Conservation (phyloP, 1,140 invertebrate species). For the Idris sp. region DNA sequence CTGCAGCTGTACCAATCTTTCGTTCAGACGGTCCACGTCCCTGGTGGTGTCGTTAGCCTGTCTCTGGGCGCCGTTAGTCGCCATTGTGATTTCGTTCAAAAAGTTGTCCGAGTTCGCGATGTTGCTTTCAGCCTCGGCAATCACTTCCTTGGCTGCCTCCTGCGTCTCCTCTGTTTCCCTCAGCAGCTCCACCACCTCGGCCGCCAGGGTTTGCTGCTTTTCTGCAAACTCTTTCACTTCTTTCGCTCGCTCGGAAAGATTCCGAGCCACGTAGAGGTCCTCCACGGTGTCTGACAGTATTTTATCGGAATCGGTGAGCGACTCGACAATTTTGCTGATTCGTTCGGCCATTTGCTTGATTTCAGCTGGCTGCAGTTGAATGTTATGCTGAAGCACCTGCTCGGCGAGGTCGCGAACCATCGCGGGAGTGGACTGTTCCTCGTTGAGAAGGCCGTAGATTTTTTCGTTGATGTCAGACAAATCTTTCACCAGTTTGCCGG, state of each 20-base stretch:
- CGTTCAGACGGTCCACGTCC: slow-evolving; percentile 83
- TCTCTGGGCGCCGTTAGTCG: slow-evolving; percentile 85
- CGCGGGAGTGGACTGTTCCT: slow-evolving; percentile 86
- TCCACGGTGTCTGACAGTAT: slow-evolving; percentile 91
- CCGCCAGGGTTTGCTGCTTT: slow-evolving; percentile 65
- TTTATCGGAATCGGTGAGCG: slow-evolving; percentile 91
- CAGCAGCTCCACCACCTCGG: slow-evolving; percentile 79
- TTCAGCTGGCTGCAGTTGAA: slow-evolving; percentile 88
- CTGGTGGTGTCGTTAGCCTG: slow-evolving; percentile 85
- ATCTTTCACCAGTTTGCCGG: slow-evolving; percentile 78
- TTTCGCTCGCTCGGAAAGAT: slow-evolving; percentile 87
- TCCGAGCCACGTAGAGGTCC: slow-evolving; percentile 86
- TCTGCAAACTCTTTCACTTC: slow-evolving; percentile 82
- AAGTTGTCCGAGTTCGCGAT: slow-evolving; percentile 87
- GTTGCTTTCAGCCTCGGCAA: slow-evolving; percentile 87
- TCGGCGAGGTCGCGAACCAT: slow-evolving; percentile 89
- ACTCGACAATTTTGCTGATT: slow-evolving; percentile 91
- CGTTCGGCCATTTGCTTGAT: slow-evolving; percentile 89
- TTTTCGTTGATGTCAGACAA: slow-evolving; percentile 82
- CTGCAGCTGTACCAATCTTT: slow-evolving; percentile 83
- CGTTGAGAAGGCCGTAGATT: slow-evolving; percentile 87
- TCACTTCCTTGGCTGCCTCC: slow-evolving; percentile 86
- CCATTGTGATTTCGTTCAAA: slow-evolving; percentile 83
- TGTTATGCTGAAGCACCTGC: slow-evolving; percentile 84
- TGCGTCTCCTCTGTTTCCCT: slow-evolving; percentile 87